These are phyloP conservation scores for Crotalus horridus DNA, from an alignment of 2,113 vertebrate species.

Conservation along the genomic window DNA sequence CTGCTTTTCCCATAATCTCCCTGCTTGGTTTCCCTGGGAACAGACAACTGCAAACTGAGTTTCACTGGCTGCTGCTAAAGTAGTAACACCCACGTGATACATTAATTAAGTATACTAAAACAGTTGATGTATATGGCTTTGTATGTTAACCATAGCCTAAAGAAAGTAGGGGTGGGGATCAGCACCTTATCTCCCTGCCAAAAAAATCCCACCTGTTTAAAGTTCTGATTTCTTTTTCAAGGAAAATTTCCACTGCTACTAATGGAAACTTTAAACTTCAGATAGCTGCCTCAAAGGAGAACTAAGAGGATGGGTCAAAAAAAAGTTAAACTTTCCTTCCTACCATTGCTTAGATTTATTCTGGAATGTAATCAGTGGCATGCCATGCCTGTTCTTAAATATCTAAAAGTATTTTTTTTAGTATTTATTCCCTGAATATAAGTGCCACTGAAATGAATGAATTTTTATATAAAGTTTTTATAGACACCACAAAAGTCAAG, in stretches of 20 bases:
- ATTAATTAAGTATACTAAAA: background rate
- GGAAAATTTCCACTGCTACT: background rate
- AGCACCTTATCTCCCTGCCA: background rate
- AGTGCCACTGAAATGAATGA: background rate
- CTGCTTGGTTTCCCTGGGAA: background rate
- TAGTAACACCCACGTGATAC: background rate
- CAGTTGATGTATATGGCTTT: background rate
- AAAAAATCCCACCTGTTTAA: background rate
- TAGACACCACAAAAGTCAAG: background rate
- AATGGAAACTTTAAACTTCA: background rate
- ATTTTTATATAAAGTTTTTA: background rate
- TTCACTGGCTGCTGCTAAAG: background rate
- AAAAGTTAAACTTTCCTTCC: background rate
- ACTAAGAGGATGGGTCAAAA: background rate
- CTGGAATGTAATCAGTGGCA: background rate
- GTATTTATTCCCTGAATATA: background rate
- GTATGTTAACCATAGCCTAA: background rate
- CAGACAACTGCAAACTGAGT: background rate
- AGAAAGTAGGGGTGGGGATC: background rate
- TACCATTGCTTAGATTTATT: background rate
- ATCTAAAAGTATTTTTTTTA: background rate
- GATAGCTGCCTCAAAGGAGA: background rate
- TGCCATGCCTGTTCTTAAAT: background rate
- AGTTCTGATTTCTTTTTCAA: background rate
- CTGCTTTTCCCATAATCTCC: background rate